phyloP scores from a whole-genome alignment of 2,797 vertebrate species.

The Sphaeramia orbicularis region DNA sequence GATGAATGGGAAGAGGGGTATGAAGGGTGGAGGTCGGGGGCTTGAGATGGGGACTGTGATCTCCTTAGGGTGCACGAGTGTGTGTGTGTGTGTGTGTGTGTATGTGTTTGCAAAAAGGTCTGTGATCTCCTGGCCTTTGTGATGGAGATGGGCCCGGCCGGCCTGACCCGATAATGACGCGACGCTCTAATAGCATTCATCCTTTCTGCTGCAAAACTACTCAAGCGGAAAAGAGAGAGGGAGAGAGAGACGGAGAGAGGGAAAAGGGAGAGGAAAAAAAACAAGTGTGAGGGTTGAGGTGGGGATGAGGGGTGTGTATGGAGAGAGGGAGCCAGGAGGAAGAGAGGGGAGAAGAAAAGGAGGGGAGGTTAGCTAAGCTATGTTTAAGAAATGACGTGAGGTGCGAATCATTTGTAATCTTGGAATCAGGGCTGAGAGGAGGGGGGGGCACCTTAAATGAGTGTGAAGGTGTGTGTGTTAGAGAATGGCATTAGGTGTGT shows the following conservation, averaged over 20 bases:
- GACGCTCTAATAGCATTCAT: conserved; percentile 85
- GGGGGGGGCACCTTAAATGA: conserved; percentile 47
- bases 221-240: conserved; percentile 79
- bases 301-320: conserved; percentile 47
- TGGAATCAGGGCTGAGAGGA: conserved; percentile 64
- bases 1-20: conserved; percentile 78
- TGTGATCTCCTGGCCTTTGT: conserved; percentile 87
- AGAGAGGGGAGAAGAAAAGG: conserved; percentile 48
- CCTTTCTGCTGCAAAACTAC: conserved; percentile 83
- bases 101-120: conserved; percentile 63
- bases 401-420: conserved; percentile 81
- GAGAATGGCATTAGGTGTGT: conserved; percentile 37
- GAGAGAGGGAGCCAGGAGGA: conserved; percentile 23
- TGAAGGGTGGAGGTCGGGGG: conserved; percentile 64
- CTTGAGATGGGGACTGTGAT: conserved; percentile 72
- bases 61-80: conserved; percentile 71
- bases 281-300: conserved; percentile 56
- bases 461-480: conserved; percentile 49
- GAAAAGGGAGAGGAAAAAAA: neutral
- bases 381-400: conserved; percentile 80
- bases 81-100: conserved; percentile 29
- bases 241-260: conserved; percentile 25
- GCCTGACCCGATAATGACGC: conserved; percentile 85
- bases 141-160: conserved; percentile 86
- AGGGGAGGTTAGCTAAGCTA: conserved; percentile 70